Evolutionary conservation across 2,888 invertebrate species (phyloP).

Genomic region (Drosophila borborema): DNA sequence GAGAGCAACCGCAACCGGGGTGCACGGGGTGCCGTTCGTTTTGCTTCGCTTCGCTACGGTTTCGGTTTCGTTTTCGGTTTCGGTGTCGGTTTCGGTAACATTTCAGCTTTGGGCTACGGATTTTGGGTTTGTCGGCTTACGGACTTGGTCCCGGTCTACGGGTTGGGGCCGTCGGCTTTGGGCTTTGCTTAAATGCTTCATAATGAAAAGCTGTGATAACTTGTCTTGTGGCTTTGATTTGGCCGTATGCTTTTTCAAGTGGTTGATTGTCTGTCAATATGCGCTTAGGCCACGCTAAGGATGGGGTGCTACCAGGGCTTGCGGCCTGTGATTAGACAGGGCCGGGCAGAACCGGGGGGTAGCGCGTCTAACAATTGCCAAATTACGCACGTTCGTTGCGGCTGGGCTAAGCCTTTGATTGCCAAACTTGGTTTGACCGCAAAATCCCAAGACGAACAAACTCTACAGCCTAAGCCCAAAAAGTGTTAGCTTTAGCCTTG

Average conservation of each 20-base stretch:
- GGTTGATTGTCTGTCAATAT: conserved; percentile 79
- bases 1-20: conserved; percentile 42
- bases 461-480: neutral
- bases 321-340: neutral
- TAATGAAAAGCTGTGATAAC: conserved; percentile 78
- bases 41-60: conserved; percentile 20
- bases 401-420: conserved; percentile 72
- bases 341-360: neutral
- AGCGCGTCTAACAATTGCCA: conserved; percentile 44
- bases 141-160: neutral
- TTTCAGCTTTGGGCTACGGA: conserved; percentile 28
- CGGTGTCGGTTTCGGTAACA: conserved; percentile 17
- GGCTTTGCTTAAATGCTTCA: conserved; percentile 73
- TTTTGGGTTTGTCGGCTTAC: conserved; percentile 21
- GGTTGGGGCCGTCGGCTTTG: conserved; percentile 24
- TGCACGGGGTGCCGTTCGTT: conserved; percentile 26
- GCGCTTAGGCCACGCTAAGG: conserved; percentile 42
- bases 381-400: conserved; percentile 58
- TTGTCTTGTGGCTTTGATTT: conserved; percentile 68
- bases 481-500: conserved; percentile 2
- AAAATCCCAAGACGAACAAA: neutral
- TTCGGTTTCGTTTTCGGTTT: conserved; percentile 13
- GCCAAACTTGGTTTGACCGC: conserved; percentile 42
- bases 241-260: conserved; percentile 73
- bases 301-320: conserved; percentile 6